Base-by-base conservation (phyloP, 2,113 vertebrate species). In the Serilophus lunatus region DNA sequence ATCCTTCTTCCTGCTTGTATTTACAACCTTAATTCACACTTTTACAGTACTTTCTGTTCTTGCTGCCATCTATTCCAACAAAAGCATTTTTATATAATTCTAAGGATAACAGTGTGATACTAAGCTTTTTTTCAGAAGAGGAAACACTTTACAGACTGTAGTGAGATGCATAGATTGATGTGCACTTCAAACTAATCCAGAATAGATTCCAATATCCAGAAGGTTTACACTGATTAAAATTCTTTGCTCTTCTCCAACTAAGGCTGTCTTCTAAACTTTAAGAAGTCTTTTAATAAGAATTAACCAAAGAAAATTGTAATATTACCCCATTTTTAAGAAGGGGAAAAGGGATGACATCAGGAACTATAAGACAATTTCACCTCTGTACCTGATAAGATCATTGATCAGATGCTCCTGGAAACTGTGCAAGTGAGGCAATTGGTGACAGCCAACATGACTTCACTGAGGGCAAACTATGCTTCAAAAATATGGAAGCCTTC, bases 211-310 rank as follows among this genome's bases (percentile, higher is more conserved):
- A 75, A 25, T 86, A 89, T 68, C 36, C 63, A 70, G 63, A 60
- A 86, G 47, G 64, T 70, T 91, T 85, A 71, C 26, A 63, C 20
- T 61, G 28, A 69, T 7, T 81, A 81, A 88, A 81, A 42, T 61
- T 83, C 18, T 90, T 93, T 81, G 20, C 53, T 89, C 57, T 92
- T 94, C 47, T 8, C 5, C 56, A 71, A 2, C 2, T 7, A 60
- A 54, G 56, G 18, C 61, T 93, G 31, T 26, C 17, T 92, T 79
- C 36, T 87, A 72, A 92, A 78, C 51, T 82, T 50, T 44, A 42
- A 72, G 64, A 69, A 51, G 10, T 74, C 15, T 90, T 64, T 78
- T 85, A 61, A 90, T 72, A 31, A 75, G 70, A 84, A 96, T 84
- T 24, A 78, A 65, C 44, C 5, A 83, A 63, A 71, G 26, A 3